Percentiles rank a stretch among this genome's conserved stretches.
phyloP scores from a whole-genome alignment of 2,797 vertebrate genomes.

The Fratercula arctica region DNA sequence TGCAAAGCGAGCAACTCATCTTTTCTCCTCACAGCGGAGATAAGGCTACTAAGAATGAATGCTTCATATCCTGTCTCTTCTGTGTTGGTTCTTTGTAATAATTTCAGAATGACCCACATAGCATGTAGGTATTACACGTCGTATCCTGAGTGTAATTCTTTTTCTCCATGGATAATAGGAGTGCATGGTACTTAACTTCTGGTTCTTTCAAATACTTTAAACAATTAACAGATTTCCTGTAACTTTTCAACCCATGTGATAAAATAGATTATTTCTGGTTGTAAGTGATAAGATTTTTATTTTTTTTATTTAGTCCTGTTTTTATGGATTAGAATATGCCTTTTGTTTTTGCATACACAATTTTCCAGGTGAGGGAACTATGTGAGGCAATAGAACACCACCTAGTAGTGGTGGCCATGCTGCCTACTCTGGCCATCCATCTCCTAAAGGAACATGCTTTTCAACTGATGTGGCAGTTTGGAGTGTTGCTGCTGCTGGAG shows the following conservation, averaged over 20 bases:
- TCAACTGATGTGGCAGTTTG: background rate
- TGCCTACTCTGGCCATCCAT: background rate
- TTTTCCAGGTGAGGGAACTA: background rate
- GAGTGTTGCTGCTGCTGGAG: background rate
- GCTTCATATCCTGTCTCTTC: background rate
- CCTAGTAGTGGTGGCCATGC: background rate
- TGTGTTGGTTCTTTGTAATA: background rate
- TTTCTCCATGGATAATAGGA: background rate
- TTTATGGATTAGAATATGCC: background rate
- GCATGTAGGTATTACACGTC: background rate
- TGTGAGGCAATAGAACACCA: background rate
- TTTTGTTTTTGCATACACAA: background rate
- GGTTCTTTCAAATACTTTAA: background rate
- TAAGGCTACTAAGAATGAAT: background rate
- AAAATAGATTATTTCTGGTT: background rate
- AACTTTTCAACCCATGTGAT: background rate
- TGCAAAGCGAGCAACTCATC: accelerated
- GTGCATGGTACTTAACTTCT: background rate
- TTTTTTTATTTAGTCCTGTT: background rate
- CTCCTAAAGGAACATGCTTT: background rate
- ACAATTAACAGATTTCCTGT: background rate
- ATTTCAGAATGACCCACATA: background rate
- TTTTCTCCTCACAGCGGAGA: background rate
- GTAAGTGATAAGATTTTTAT: background rate
- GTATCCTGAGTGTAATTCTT: background rate